Conservation (phyloP, 2,113 vertebrate genomes). For the Tamias sibiricus region DNA sequence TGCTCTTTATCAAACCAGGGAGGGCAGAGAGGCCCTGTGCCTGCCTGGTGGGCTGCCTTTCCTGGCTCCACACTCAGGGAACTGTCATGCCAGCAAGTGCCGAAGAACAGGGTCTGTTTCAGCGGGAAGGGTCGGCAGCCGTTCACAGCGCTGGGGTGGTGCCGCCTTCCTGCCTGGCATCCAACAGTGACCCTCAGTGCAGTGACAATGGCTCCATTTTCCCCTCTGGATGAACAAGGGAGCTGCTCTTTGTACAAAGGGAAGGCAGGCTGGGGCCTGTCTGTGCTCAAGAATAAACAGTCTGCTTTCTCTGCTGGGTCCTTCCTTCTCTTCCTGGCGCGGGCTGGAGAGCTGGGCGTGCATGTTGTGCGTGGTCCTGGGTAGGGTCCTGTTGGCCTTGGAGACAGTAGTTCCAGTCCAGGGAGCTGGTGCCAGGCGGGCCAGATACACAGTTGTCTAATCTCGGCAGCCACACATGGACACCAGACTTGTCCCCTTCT, state of each 20-base stretch:
- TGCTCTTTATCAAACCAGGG: neutral
- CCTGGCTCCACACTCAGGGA: conserved; percentile 35
- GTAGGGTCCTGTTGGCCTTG: neutral
- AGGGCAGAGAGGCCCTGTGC: neutral
- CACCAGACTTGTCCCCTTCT: neutral
- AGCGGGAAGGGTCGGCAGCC: neutral
- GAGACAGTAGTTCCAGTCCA: neutral
- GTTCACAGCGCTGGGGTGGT: neutral
- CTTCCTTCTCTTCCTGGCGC: neutral
- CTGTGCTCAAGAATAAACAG: conserved; percentile 55
- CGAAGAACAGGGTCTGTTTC: neutral
- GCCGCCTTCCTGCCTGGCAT: rapidly evolving
- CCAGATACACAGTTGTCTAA: rapidly evolving
- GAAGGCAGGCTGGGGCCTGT: conserved; percentile 37
- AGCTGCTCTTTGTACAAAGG: neutral
- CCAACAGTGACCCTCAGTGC: neutral
- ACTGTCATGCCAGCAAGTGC: neutral
- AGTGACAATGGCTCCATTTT: conserved; percentile 15
- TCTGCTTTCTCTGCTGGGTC: neutral
- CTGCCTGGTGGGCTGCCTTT: neutral
- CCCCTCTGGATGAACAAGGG: neutral
- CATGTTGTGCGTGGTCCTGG: neutral
- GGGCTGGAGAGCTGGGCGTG: neutral
- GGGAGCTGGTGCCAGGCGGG: neutral
- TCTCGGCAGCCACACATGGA: neutral